Base-by-base conservation (phyloP, 2,797 vertebrate genomes). In the Emydoidea blandingii region DNA sequence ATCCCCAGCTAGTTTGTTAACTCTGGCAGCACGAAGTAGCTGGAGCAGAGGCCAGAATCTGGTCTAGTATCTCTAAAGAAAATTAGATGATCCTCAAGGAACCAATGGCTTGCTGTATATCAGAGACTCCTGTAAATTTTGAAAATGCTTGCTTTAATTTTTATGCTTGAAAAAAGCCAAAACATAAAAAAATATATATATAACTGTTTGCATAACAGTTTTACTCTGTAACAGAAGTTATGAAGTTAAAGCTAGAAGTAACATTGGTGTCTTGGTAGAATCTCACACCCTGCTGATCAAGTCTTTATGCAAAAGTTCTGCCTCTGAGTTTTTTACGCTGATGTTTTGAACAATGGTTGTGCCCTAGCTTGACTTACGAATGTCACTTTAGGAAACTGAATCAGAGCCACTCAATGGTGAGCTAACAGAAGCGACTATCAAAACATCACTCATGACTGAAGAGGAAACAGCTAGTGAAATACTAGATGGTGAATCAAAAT, bases 401-500 rank as follows among this genome's bases (percentile, higher is more conserved):
- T 89, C 97, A 53, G 98, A 98, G 88, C 88, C 98, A 89, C 81
- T 98, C 92, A 98, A 98, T 86, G 98, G 98, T 91, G 98, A 98
- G n/a, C 88, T 98, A 50, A 88, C 96, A 92, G 98, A 98, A 88
- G 97, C 98, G 54, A 80, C 91, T 81, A 62, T 23, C 78, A 97
- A 98, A 68, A 93, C 96, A 6, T 97, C 96, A 8, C 56, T 86
- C 62, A 3, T 2, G 12, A 11, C 95, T 57, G 98, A 98, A 96
- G 97, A 98, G 5, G 97, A 98, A 94, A 95, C 92, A 12, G 52
- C 59, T 87, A 97, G 94, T 90, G 98, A 98, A 94, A 88, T 95
- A 94, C n/a, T 92, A 90, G 97, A 98, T 91, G 97, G 91, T 1
- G 98, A 98, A 88, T 91, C 97, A 83, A 97, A 98, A 94, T 37